phyloP scores from a whole-genome alignment of 2,797 vertebrate genomes.

The Channallabes apus region DNA sequence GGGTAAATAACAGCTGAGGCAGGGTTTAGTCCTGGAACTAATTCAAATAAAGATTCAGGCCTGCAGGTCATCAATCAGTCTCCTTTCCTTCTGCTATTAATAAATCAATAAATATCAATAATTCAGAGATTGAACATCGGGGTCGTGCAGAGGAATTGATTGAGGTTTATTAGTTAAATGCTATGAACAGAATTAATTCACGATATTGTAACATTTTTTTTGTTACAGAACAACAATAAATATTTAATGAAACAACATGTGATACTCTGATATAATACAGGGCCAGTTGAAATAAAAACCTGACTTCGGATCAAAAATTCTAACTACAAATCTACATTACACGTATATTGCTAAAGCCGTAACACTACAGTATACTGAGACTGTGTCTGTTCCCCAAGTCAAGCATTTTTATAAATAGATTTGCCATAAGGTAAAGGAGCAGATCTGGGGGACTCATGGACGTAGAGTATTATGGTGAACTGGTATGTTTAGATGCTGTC shows the following conservation, averaged over 20 bases:
- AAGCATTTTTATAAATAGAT: too few species aligned
- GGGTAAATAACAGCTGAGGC: slow-evolving; percentile 37
- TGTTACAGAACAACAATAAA: background rate
- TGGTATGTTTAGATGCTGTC: too few species aligned
- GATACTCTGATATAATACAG: background rate
- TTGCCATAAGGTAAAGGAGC: too few species aligned
- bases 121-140: background rate
- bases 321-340: background rate
- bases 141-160: background rate
- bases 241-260: background rate
- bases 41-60: background rate
- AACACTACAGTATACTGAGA: too few species aligned
- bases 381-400: too few species aligned
- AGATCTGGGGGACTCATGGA: too few species aligned
- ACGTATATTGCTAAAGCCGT: background rate
- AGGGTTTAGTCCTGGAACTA: slow-evolving; percentile 11
- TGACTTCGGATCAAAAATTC: background rate
- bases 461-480: too few species aligned
- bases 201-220: background rate
- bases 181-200: background rate
- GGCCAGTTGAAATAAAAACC: background rate
- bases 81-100: background rate
- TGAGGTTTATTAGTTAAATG: background rate
- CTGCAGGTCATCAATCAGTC: slow-evolving; percentile 12
- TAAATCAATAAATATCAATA: background rate